Percentiles rank a stretch among this genome's conserved stretches.
phyloP scores from a whole-genome alignment of 2,797 vertebrate species.

The Pseudochaenichthys georgianus region DNA sequence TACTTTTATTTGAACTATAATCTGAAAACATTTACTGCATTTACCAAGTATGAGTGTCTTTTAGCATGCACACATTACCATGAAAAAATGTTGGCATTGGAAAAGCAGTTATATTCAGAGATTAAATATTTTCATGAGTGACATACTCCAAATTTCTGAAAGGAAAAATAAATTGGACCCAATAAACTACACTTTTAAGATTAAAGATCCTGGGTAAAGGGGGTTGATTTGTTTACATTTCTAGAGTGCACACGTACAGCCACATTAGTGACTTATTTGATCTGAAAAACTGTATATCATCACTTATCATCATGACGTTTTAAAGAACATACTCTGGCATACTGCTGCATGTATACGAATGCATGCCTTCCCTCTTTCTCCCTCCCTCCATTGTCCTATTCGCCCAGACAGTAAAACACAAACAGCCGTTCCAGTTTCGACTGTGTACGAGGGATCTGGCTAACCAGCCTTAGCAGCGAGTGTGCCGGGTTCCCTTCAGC shows the following conservation, averaged over 20 bases:
- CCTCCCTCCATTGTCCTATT: slow-evolving; percentile 6
- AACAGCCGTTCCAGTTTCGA: slow-evolving; percentile 17
- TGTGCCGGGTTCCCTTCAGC: slow-evolving; percentile 54
- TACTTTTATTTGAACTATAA: slow-evolving; percentile 13
- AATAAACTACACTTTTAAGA: background rate
- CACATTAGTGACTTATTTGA: slow-evolving; percentile 72
- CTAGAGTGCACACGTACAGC: slow-evolving; percentile 49
- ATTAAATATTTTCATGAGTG: background rate
- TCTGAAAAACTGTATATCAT: slow-evolving; percentile 69
- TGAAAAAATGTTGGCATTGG: background rate
- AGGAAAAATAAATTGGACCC: background rate
- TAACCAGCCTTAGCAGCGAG: slow-evolving; percentile 51
- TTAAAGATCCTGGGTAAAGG: slow-evolving; percentile 35
- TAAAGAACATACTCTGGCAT: slow-evolving; percentile 43
- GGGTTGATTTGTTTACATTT: slow-evolving; percentile 65
- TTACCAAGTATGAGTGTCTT: background rate
- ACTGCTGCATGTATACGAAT: slow-evolving; percentile 13
- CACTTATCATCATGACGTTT: slow-evolving; percentile 66
- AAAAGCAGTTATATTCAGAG: background rate
- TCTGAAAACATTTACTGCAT: background rate
- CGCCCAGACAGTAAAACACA: slow-evolving; percentile 42
- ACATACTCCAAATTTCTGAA: slow-evolving; percentile 11
- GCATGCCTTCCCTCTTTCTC: slow-evolving; percentile 5
- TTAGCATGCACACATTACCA: background rate
- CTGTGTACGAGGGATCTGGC: slow-evolving; percentile 46